Evolutionary conservation across 2,113 vertebrate species (phyloP).

Genomic region (Corythornis cristatus): DNA sequence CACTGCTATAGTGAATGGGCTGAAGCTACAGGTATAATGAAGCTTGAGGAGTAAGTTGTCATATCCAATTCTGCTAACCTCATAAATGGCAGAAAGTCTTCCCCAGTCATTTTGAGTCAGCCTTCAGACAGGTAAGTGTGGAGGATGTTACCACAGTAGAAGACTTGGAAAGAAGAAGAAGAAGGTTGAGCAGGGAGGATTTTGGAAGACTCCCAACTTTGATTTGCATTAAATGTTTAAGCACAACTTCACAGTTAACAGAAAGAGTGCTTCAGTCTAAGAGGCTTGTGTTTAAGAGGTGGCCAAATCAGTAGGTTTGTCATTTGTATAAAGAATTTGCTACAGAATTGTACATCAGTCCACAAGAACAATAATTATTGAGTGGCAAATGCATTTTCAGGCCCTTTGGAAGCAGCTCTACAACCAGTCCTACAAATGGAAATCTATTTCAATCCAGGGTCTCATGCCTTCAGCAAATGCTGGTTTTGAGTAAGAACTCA

Average conservation of each 20-base stretch:
- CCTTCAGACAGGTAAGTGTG: background rate
- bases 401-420: background rate
- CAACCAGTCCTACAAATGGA: background rate
- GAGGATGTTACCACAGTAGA: background rate
- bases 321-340: background rate
- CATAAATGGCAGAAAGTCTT: background rate
- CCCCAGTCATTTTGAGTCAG: background rate
- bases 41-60: background rate
- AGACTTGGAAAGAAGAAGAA: background rate
- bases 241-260: background rate
- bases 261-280: background rate
- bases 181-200: background rate
- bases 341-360: background rate
- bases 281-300: background rate
- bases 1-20: background rate
- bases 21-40: background rate
- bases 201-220: background rate
- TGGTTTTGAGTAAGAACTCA: background rate
- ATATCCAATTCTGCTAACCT: background rate
- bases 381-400: background rate
- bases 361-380: background rate
- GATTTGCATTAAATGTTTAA: background rate
- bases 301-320: background rate
- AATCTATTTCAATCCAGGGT: background rate
- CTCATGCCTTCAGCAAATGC: background rate